Base-by-base conservation (phyloP, 2,797 vertebrate genomes). In the Anguilla pacifica region DNA sequence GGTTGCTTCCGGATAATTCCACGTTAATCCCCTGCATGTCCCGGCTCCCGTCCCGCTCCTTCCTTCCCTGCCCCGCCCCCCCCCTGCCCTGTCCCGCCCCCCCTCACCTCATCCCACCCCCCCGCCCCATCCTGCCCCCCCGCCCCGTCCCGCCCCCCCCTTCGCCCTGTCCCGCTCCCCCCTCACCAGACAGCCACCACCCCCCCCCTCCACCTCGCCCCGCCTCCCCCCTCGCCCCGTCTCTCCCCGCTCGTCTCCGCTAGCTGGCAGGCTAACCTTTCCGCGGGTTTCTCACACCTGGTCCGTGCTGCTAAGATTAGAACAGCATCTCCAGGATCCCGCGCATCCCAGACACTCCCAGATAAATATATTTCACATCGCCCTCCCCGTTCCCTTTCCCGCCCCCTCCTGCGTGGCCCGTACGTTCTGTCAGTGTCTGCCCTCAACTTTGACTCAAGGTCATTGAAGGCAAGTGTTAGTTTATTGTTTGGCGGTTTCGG, bases 1-100 rank as follows among this genome's bases (percentile, higher is more conserved):
- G 77, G 43, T 46, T 46, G 77, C 77, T 49, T 81, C 77, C 77
- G 77, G 77, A 81, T 67, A 67, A 67, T 67, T 46, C 77, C 17
- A 2, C 6, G 77, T 64, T 87, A 67, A 43, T 59, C 43, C 61
- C 86, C 83, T 31, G 49, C 61, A 72, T 88, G 91, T 53, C 87
- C 91, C 87, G 19, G 59, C 39, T 91, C 90, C 57, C 82, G 10
- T 13, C 77, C 17, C 2, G 10, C 39, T n/a, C 25, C 10, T n/a
- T 3, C 15, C 11, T 28, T 6, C 0, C 35, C 35, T 1, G 31
- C 35, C 35, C 35, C 35, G 1, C 31, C 31, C 31, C 31, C 35
- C 35, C 72, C 72, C 11, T 11, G 6, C 0, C 35, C 35, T 1
- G 35, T 1, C 35, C 35, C 1, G 35, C 35, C 35, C 35, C 35